Evolutionary conservation across 37 sponge, comb jelly and placozoan genomes (phyloP).

Genomic region (Chondrilla cf. caribensis): DNA sequence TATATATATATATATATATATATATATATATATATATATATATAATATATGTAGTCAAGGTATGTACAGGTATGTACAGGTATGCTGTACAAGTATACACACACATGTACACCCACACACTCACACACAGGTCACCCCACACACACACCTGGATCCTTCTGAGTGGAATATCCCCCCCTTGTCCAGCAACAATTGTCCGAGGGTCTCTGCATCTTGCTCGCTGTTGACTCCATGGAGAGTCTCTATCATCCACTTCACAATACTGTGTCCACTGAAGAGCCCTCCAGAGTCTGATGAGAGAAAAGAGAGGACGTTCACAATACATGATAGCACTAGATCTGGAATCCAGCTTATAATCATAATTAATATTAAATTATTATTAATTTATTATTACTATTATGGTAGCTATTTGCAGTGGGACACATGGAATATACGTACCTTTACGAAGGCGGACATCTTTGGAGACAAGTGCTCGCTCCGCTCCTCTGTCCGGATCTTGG

Average conservation of each 20-base stretch:
- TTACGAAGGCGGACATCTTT: slow-evolving; percentile 14
- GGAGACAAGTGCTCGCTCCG: slow-evolving; percentile 26
- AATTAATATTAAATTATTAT: too few relatives aligned
- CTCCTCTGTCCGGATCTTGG: slow-evolving; percentile 78
- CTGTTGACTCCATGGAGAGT: slow-evolving; percentile 48
- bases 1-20: not conserved
- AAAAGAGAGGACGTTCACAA: not conserved
- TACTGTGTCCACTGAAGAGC: slow-evolving; percentile 61
- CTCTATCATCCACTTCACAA: slow-evolving; percentile 67
- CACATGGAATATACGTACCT: too few relatives aligned
- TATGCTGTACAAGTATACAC: not conserved
- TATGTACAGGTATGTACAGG: too few relatives aligned
- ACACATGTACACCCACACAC: not conserved
- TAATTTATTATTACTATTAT: too few relatives aligned
- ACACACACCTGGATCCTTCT: slow-evolving; percentile 71
- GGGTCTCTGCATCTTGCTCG: slow-evolving; percentile 50
- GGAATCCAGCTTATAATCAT: not conserved
- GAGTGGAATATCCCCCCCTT: slow-evolving; percentile 68
- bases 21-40: not conserved
- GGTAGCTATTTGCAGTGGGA: too few relatives aligned
- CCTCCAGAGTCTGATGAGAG: slow-evolving; percentile 50
- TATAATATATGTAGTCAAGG: too few relatives aligned
- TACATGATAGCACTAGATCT: not conserved
- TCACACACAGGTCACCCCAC: not conserved
- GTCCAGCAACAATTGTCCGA: slow-evolving; percentile 71